Percentiles rank a stretch among this genome's conserved stretches.
Evolutionary conservation across 2,113 vertebrate genomes (phyloP).

Genomic region (Semicossyphus pulcher): DNA sequence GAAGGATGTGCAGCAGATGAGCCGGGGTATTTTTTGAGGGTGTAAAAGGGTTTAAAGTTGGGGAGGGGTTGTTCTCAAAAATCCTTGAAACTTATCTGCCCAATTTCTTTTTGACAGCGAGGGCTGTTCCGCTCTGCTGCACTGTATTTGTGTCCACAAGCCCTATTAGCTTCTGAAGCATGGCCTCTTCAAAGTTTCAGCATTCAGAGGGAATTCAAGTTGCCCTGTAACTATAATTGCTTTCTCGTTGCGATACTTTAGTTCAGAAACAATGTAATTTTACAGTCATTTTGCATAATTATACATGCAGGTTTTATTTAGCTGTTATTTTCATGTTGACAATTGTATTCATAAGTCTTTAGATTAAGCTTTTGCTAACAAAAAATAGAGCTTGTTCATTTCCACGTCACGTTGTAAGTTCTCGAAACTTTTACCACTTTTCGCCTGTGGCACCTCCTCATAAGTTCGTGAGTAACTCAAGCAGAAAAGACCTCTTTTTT

Average conservation of each 20-base stretch:
- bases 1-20: background rate
- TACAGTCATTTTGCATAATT: slow-evolving; percentile 11
- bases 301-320: background rate
- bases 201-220: slow-evolving; percentile 8
- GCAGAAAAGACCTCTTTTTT: slow-evolving; percentile 10
- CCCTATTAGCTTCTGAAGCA: slow-evolving; percentile 53
- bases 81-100: slow-evolving; percentile 61
- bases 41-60: slow-evolving; percentile 38
- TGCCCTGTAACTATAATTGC: slow-evolving; percentile 50
- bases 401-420: no score
- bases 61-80: slow-evolving; percentile 56
- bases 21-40: slow-evolving; percentile 26
- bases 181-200: slow-evolving; percentile 30
- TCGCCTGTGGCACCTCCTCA: background rate
- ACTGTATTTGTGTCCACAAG: slow-evolving; percentile 55
- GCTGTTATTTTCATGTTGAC: background rate
- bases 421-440: slow-evolving; percentile 5
- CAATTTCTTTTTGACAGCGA: slow-evolving; percentile 57
- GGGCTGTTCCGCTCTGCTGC: slow-evolving; percentile 60
- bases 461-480: slow-evolving; percentile 4
- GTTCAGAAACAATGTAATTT: background rate
- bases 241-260: slow-evolving; percentile 19
- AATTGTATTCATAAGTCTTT: no score
- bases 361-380: no score
- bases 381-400: no score